Conservation (phyloP, 2,797 vertebrate genomes). For the Sebastes kiyomatsui region DNA sequence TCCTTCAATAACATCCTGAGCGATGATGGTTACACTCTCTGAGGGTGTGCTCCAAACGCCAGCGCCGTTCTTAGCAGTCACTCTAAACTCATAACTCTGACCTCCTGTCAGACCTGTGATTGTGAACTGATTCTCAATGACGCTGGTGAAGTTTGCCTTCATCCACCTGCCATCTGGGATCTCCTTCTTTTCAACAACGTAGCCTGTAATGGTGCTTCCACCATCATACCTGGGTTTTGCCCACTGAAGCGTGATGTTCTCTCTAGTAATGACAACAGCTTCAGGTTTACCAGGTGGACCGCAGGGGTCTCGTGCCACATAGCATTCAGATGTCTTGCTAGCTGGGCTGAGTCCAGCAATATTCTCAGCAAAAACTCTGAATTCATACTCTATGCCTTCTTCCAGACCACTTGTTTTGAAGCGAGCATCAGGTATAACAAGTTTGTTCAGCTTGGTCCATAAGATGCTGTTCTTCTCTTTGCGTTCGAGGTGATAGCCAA, state of each 20-base stretch:
- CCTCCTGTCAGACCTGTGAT: constrained; percentile 90
- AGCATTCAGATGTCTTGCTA: constrained; percentile 90
- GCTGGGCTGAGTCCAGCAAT: constrained; percentile 89
- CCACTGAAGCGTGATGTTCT: constrained; percentile 90
- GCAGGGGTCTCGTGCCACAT: constrained; percentile 91
- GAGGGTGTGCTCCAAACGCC: constrained; percentile 92
- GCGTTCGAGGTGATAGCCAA: constrained; percentile 92
- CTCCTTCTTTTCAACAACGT: constrained; percentile 92
- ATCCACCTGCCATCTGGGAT: constrained; percentile 93
- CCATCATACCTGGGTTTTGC: constrained; percentile 91
- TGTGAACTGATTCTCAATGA: constrained; percentile 90
- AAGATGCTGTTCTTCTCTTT: constrained; percentile 97
- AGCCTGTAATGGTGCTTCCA: constrained; percentile 93
- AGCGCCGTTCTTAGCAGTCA: constrained; percentile 93
- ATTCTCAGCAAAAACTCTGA: constrained; percentile 93
- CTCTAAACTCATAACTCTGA: constrained; percentile 91
- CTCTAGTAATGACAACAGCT: constrained; percentile 90
- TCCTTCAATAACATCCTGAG: constrained; percentile 90
- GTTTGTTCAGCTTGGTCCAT: constrained; percentile 93
- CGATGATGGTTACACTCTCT: constrained; percentile 86
- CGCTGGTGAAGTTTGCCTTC: constrained; percentile 94
- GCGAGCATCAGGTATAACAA: constrained; percentile 86
- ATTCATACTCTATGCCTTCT: constrained; percentile 94
- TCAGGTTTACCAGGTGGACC: constrained; percentile 91
- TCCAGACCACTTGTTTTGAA: constrained; percentile 92